Evolutionary conservation across 2,888 invertebrate species (phyloP).

Genomic region (Eustalomyia histrio): DNA sequence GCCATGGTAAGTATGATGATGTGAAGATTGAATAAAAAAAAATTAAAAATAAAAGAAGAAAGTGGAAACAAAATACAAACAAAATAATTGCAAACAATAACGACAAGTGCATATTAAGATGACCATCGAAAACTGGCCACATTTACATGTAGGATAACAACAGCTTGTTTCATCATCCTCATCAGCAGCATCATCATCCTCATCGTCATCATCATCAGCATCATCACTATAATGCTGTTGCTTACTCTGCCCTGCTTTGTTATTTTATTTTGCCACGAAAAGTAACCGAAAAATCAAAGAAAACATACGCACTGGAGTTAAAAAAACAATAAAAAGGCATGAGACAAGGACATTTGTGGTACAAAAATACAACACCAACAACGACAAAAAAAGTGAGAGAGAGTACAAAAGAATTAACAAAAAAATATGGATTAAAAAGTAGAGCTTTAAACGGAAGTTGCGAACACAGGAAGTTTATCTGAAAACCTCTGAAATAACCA

Average conservation of each 20-base stretch:
- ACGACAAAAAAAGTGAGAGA: not conserved
- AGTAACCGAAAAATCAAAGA: constrained; percentile 70
- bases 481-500: constrained; percentile 54
- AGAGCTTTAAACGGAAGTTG: constrained; percentile 55
- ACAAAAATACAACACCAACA: not conserved
- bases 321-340: constrained; percentile 34
- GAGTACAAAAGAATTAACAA: not conserved
- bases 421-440: not conserved
- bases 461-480: constrained; percentile 57
- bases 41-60: constrained; percentile 37
- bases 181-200: constrained; percentile 5
- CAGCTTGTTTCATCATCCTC: constrained; percentile 22
- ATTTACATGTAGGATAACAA: constrained; percentile 55
- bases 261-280: constrained; percentile 69
- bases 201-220: constrained; percentile 14
- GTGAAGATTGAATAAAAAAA: constrained; percentile 15
- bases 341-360: constrained; percentile 33
- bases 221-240: not conserved
- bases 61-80: constrained; percentile 6
- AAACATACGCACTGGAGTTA: constrained; percentile 58
- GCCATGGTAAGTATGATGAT: not conserved
- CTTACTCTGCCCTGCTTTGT: constrained; percentile 41
- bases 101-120: constrained; percentile 65
- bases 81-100: constrained; percentile 46
- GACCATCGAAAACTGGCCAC: constrained; percentile 65